Evolutionary conservation across 2,888 invertebrate species (phyloP).

Genomic region (Chironomus riparius): DNA sequence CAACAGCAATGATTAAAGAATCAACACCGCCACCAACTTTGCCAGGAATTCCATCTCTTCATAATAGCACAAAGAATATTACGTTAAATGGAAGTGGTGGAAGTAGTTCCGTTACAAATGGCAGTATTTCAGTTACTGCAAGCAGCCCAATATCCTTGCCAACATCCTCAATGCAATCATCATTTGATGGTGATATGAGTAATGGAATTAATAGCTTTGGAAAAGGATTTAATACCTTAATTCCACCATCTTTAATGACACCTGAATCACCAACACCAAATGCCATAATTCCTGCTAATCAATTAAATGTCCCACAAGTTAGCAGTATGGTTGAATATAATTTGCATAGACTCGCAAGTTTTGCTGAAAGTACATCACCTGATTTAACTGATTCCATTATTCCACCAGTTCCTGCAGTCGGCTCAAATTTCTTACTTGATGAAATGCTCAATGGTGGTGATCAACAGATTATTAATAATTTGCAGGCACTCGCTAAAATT

Average conservation of each 20-base stretch:
- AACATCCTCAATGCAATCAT: conserved; percentile 57
- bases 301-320: conserved; percentile 45
- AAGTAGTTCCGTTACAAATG: conserved; percentile 24
- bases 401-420: conserved; percentile 31
- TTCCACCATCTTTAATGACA: conserved; percentile 30
- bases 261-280: conserved; percentile 38
- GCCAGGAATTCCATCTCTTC: conserved; percentile 46
- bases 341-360: conserved; percentile 66
- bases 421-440: conserved; percentile 53
- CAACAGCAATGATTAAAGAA: conserved; percentile 43
- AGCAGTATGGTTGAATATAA: conserved; percentile 80
- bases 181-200: conserved; percentile 60
- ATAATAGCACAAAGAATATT: conserved; percentile 30
- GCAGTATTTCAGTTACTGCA: conserved; percentile 42
- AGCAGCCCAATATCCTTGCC: conserved; percentile 61
- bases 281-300: conserved; percentile 39
- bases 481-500: conserved; percentile 81
- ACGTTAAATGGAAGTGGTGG: conserved; percentile 36
- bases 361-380: conserved; percentile 60
- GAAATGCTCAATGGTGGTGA: conserved; percentile 64
- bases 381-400: conserved; percentile 41
- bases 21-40: conserved; percentile 44
- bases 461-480: conserved; percentile 74
- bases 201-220: conserved; percentile 34
- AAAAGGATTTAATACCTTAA: neutral